Evolutionary conservation across 2,888 invertebrate genomes (phyloP).

Genomic region (Pediacus dermestoides): DNA sequence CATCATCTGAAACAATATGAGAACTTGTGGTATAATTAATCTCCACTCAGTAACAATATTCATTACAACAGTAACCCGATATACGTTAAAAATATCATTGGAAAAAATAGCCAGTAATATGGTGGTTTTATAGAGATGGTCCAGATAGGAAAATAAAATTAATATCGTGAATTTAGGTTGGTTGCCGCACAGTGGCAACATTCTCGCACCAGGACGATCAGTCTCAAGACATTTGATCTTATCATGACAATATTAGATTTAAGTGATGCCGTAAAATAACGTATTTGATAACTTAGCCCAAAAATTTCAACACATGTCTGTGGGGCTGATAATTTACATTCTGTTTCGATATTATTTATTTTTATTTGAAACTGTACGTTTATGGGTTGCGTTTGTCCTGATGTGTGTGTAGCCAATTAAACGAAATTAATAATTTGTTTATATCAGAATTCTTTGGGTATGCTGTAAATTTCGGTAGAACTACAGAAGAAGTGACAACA

Average conservation of each 20-base stretch:
- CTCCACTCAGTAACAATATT: neutral
- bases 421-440: too few relatives aligned
- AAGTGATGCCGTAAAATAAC: conserved; percentile 43
- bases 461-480: too few relatives aligned
- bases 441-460: too few relatives aligned
- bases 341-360: conserved; percentile 8
- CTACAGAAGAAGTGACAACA: too few relatives aligned
- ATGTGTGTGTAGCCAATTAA: too few relatives aligned
- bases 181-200: conserved; percentile 36
- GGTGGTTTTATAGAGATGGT: conserved; percentile 14
- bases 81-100: conserved; percentile 1
- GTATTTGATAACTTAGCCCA: conserved; percentile 37
- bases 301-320: conserved; percentile 20
- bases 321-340: conserved; percentile 6
- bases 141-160: conserved; percentile 29
- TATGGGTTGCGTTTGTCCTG: too few relatives aligned
- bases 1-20: conserved; percentile 6
- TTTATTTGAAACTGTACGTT: too few relatives aligned
- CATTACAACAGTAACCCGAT: conserved; percentile 5
- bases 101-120: neutral
- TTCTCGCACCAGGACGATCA: conserved; percentile 36
- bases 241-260: conserved; percentile 42
- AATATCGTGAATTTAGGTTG: conserved; percentile 34
- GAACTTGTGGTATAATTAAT: conserved; percentile 6
- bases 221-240: conserved; percentile 36